phyloP scores from a whole-genome alignment of 1,140 invertebrate species.

The Whitmania pigra region DNA sequence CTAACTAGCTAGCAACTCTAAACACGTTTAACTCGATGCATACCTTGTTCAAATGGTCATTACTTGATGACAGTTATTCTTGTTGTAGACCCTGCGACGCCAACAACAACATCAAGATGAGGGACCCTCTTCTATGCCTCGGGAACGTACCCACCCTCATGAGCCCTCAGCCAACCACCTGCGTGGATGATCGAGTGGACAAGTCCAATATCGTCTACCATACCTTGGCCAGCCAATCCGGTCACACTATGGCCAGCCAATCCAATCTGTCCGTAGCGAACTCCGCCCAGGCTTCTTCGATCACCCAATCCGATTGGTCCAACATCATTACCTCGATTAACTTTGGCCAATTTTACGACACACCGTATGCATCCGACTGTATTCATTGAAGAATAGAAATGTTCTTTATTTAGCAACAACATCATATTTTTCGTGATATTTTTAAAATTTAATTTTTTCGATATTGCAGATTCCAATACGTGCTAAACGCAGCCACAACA shows the following conservation, averaged over 20 bases:
- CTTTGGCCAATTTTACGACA: slow-evolving; percentile 18
- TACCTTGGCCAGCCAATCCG: too few species aligned
- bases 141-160: background rate
- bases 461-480: slow-evolving; percentile 75
- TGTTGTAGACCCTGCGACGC: background rate
- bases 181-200: background rate
- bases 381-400: background rate
- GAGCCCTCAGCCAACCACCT: background rate
- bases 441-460: background rate
- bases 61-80: too few species aligned
- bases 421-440: background rate
- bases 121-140: slow-evolving; percentile 3
- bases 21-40: too few species aligned
- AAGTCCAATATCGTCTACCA: too few species aligned
- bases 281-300: too few species aligned
- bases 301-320: slow-evolving; percentile 18
- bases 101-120: slow-evolving; percentile 7
- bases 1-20: too few species aligned
- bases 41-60: too few species aligned
- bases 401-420: too few species aligned
- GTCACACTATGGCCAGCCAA: too few species aligned
- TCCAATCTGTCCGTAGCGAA: too few species aligned
- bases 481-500: slow-evolving; percentile 82
- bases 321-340: slow-evolving; percentile 16
- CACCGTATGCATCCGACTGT: slow-evolving; percentile 1